Conservation (phyloP, 2,113 vertebrate species). For the Euleptes europaea region DNA sequence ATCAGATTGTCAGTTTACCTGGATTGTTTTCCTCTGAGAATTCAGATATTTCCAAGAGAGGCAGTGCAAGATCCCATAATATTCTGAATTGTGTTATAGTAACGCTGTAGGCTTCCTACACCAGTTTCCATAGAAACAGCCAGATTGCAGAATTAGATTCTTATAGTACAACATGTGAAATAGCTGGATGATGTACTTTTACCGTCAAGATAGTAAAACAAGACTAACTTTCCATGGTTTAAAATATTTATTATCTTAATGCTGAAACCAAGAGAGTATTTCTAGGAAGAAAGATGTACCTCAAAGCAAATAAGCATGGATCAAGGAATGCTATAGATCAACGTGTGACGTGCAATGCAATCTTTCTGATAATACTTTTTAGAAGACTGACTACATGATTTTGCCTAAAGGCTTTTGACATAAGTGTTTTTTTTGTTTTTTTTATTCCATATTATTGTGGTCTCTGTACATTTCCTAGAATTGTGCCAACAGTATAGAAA, state of each 20-base stretch:
- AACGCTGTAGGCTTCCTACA: constrained; percentile 37
- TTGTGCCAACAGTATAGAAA: constrained; percentile 24
- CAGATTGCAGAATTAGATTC: constrained; percentile 56
- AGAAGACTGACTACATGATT: constrained; percentile 18
- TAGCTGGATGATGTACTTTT: constrained; percentile 42
- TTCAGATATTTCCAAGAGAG: constrained; percentile 40
- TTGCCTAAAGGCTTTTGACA: constrained; percentile 13
- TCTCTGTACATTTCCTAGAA: neutral
- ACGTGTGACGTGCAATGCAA: neutral
- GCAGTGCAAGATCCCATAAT: constrained; percentile 41
- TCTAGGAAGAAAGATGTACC: constrained; percentile 10
- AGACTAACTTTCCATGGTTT: constrained; percentile 51
- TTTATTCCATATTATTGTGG: constrained; percentile 20
- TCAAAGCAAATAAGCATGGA: constrained; percentile 18
- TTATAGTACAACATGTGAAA: constrained; percentile 42
- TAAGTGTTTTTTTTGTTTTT: neutral
- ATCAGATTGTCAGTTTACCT: neutral
- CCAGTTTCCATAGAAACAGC: constrained; percentile 64
- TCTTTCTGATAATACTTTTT: constrained; percentile 11
- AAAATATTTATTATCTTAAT: constrained; percentile 48
- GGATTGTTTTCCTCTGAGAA: neutral
- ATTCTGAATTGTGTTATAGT: constrained; percentile 25
- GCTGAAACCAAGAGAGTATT: constrained; percentile 43
- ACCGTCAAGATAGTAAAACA: constrained; percentile 35
- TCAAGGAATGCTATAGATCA: neutral